Conservation (phyloP, 2,888 invertebrate species). For the Eledone cirrhosa region DNA sequence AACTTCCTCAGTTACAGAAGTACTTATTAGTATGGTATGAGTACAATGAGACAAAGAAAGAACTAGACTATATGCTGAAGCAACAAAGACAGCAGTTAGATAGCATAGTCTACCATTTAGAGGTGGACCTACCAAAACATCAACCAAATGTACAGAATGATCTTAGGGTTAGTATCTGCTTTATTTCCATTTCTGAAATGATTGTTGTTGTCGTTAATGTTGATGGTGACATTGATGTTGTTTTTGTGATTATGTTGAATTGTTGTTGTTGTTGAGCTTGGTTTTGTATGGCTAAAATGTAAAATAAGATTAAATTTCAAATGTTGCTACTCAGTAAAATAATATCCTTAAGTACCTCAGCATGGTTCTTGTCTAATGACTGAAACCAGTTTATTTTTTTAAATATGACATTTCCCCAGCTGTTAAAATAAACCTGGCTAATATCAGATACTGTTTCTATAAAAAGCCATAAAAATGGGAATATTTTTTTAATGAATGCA, state of each 20-base stretch:
- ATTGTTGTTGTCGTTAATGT: neutral
- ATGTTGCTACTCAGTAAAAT: neutral
- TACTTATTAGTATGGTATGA: constrained; percentile 52
- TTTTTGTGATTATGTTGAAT: neutral
- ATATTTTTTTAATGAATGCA: no score
- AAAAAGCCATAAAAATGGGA: no score
- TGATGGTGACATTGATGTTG: neutral
- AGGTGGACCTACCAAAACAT: constrained; percentile 40
- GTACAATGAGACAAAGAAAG: constrained; percentile 48
- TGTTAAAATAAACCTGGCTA: no score
- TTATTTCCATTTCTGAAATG: neutral
- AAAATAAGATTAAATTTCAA: neutral
- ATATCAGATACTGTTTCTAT: no score
- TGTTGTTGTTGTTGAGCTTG: neutral
- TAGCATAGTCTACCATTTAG: constrained; percentile 43
- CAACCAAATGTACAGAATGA: constrained; percentile 42
- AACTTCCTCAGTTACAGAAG: constrained; percentile 40
- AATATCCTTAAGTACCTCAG: no score
- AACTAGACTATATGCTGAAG: constrained; percentile 61
- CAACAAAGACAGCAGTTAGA: constrained; percentile 74
- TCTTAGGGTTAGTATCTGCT: constrained; percentile 41
- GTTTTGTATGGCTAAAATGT: neutral
- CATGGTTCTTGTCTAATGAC: no score
- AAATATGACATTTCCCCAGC: no score
- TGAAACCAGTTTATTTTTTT: no score